A percentile compares a stretch with the other conserved stretches of the same genome.
Evolutionary conservation across 2,113 vertebrate species (phyloP).

Genomic region (Brachirus orientalis): DNA sequence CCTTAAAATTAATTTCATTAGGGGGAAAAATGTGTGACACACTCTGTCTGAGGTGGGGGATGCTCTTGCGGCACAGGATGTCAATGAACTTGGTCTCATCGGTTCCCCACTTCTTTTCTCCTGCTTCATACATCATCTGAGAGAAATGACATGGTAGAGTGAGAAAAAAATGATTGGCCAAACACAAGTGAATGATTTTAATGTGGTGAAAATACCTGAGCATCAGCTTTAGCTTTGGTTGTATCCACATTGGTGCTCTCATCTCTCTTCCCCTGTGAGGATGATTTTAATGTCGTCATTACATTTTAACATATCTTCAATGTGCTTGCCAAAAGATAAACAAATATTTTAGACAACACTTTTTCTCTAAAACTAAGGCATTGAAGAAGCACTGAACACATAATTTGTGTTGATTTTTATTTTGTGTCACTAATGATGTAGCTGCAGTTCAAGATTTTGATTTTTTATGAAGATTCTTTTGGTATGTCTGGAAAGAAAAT

Average conservation of each 20-base stretch:
- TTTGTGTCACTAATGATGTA: too few species aligned
- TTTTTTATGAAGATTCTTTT: too few species aligned
- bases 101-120: slow-evolving; percentile 88
- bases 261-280: slow-evolving; percentile 82
- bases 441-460: too few species aligned
- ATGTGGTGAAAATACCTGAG: slow-evolving; percentile 71
- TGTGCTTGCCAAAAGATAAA: too few species aligned
- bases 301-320: too few species aligned
- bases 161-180: background rate
- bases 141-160: background rate
- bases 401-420: too few species aligned
- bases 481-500: too few species aligned
- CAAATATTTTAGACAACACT: too few species aligned
- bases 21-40: background rate
- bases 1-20: too few species aligned
- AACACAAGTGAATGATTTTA: background rate
- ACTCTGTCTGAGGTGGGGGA: slow-evolving; percentile 86
- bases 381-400: too few species aligned
- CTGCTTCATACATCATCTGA: slow-evolving; percentile 85
- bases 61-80: slow-evolving; percentile 84
- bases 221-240: slow-evolving; percentile 84
- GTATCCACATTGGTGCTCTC: slow-evolving; percentile 79
- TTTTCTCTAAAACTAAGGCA: too few species aligned
- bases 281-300: background rate
- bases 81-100: slow-evolving; percentile 87